Percentiles rank a stretch among this genome's conserved stretches.
Evolutionary conservation across 2,797 vertebrate genomes (phyloP).

Genomic region (Ptychobarbus kaznakovi): DNA sequence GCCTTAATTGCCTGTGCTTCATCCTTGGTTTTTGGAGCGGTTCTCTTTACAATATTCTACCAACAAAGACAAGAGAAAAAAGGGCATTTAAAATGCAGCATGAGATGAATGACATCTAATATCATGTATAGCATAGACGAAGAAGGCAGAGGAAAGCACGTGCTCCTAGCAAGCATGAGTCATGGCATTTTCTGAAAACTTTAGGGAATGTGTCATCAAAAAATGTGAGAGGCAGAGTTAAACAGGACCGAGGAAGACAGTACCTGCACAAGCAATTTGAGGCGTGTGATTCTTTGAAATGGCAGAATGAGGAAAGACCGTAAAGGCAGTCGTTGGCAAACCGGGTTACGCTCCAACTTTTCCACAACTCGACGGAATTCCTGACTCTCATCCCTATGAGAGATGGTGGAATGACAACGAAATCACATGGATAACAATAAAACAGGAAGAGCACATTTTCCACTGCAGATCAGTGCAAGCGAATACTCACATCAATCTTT

Average conservation of each 20-base stretch:
- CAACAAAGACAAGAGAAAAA: conserved; percentile 3
- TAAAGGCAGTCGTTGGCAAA: conserved; percentile 93
- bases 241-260: conserved; percentile 3
- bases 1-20: conserved; percentile 90
- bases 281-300: conserved; percentile 95
- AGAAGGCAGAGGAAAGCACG: not conserved
- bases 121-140: not conserved
- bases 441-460: not conserved
- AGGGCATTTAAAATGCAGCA: conserved; percentile 18
- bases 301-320: conserved; percentile 98
- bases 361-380: conserved; percentile 88
- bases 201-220: not conserved
- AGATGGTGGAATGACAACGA: conserved; percentile 16
- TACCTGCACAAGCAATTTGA: conserved; percentile 93
- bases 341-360: conserved; percentile 86
- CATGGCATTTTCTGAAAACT: not conserved
- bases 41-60: conserved; percentile 96
- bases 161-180: not conserved
- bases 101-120: not conserved
- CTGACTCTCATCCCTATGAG: conserved; percentile 83
- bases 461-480: accelerated
- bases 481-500: conserved; percentile 87
- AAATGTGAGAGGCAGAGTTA: not conserved
- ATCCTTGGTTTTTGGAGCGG: conserved; percentile 83
- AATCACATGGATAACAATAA: not conserved